Evolutionary conservation across 2,113 vertebrate genomes (phyloP), one percentile per base, ranked within the genome.

Genomic region (Electrona antarctica): DNA sequence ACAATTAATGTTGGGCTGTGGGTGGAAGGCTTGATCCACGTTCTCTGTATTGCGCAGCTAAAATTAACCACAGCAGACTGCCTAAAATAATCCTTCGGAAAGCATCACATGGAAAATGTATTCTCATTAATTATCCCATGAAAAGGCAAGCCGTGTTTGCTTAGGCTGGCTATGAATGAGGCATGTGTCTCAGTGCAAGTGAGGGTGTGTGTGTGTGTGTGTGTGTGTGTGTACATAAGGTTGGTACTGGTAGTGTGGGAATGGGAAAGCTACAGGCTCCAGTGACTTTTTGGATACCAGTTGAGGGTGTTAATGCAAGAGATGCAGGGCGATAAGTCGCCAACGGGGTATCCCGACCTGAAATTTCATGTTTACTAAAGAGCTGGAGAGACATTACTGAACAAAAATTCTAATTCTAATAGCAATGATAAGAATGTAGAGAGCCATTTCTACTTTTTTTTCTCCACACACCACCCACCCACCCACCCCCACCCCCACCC

Each of bases 51-150:
- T 21, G 7, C 74, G 75, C 21, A 71, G 59, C 72, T 82, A 80
- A 82, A 84, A 71, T 71, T 60, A 79, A 72, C 66, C 57, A 29
- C 67, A 45, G 69, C 61, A 56, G 63, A 78, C 29, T 64, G 75
- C 58, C 21, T 10, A 74, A 79, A 78, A 73, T 64, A 76, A 74
- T 70, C 50, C 69, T 33, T 71, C 64, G 69, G 49, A 71, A 41
- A 33, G 33, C 15, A 69, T 21, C 10, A 21, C 41, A 51, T 61
- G 73, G 73, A 86, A 83, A 78, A 72, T 69, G 67, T 15, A 64
- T 48, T 47, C 52, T 58, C 50, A 82, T 81, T 66, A 78, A 58
- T 83, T 49, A 45, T 21, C 60, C 46, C 14, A 49, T 47, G 13
- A 49, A 63, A 47, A n/a, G 8, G n/a, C 45, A 9, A 11, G 50